These are phyloP conservation scores for Archilochus colubris DNA, from an alignment of 2,113 vertebrate species.

Conservation along the genomic window DNA sequence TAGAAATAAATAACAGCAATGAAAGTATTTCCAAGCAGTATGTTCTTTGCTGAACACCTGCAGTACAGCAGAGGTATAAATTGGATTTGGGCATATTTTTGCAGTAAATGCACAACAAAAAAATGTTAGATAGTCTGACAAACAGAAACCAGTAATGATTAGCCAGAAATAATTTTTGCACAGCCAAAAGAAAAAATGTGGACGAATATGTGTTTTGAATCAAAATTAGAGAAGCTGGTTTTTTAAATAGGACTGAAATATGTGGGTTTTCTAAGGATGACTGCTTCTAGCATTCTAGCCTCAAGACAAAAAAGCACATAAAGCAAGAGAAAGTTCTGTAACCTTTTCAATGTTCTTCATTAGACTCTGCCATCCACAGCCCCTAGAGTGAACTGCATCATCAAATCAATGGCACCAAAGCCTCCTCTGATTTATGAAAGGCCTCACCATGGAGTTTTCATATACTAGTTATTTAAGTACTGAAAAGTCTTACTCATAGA, in stretches of 20 bases:
- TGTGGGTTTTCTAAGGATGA: neutral
- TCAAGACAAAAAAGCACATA: conserved; percentile 45
- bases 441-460: conserved; percentile 68
- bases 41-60: neutral
- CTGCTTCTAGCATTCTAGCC: neutral
- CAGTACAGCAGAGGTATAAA: neutral
- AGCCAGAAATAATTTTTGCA: neutral
- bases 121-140: neutral
- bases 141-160: neutral
- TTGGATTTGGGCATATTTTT: neutral
- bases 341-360: conserved; percentile 74
- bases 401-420: conserved; percentile 74
- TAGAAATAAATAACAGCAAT: neutral
- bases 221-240: neutral
- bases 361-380: conserved; percentile 50
- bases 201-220: neutral
- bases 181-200: neutral
- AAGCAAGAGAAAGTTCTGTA: conserved; percentile 47
- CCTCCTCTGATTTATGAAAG: conserved; percentile 67
- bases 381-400: conserved; percentile 69
- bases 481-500: conserved; percentile 75
- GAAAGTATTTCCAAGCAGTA: neutral
- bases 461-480: conserved; percentile 70
- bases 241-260: neutral
- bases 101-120: neutral